Percentiles rank a stretch among this genome's conserved stretches.
Conservation (phyloP, 2,113 vertebrate species). For the Heteronetta atricapilla region DNA sequence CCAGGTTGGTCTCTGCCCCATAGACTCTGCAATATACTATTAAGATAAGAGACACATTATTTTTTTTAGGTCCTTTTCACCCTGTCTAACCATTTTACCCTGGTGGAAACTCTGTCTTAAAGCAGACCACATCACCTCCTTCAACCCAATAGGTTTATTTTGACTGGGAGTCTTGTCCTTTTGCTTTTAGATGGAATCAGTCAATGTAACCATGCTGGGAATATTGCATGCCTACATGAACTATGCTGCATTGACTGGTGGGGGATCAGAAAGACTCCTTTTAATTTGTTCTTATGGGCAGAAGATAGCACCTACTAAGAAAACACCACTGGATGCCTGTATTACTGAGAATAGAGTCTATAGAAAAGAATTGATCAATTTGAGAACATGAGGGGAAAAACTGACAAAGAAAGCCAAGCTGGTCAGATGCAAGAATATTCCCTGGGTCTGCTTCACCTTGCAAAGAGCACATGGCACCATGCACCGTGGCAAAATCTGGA, state of each 20-base stretch:
- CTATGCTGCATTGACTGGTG: not conserved
- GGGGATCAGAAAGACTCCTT: not conserved
- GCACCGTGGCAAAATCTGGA: accelerated
- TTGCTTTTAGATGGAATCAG: not conserved
- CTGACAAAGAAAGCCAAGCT: not conserved
- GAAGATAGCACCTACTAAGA: not conserved
- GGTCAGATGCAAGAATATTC: not conserved
- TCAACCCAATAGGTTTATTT: not conserved
- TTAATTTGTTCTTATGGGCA: not conserved
- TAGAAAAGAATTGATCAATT: not conserved
- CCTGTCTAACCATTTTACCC: not conserved
- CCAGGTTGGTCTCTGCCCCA: too few relatives aligned
- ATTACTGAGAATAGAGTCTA: not conserved
- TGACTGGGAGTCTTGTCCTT: not conserved
- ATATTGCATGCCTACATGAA: not conserved
- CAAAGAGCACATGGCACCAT: not conserved
- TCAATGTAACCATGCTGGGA: not conserved
- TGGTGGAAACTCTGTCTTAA: accelerated
- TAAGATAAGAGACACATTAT: accelerated
- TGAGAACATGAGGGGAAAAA: not conserved
- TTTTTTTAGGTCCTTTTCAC: not conserved
- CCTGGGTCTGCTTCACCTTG: not conserved
- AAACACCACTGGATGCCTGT: accelerated
- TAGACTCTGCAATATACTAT: not conserved
- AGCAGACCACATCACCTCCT: not conserved